Percentiles rank a stretch among this genome's conserved stretches.
phyloP scores from a whole-genome alignment of 2,113 vertebrate genomes.

The Craseonycteris thonglongyai region DNA sequence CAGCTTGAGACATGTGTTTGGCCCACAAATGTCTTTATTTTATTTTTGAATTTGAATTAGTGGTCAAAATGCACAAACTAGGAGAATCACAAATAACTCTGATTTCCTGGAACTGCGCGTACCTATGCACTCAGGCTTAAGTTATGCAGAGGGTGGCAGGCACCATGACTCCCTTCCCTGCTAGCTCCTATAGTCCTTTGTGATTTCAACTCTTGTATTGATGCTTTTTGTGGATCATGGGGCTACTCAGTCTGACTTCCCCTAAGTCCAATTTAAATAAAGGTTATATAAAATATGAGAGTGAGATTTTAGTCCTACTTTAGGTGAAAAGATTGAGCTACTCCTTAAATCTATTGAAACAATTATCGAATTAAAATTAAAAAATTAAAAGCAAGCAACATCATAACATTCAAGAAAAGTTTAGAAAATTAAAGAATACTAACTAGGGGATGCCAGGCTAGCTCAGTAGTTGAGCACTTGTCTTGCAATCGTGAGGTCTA shows the following conservation, averaged over 20 bases:
- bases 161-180: background rate
- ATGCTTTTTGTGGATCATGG: background rate
- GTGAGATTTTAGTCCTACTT: background rate
- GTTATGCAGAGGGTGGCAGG: background rate
- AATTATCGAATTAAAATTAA: background rate
- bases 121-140: background rate
- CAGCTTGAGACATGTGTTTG: background rate
- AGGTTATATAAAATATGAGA: background rate
- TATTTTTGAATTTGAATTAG: slow-evolving; percentile 12
- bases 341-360: background rate
- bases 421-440: background rate
- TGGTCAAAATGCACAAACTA: background rate
- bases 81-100: background rate
- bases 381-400: background rate
- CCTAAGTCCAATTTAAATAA: background rate
- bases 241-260: background rate
- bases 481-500: too few species aligned
- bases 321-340: background rate
- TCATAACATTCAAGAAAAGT: background rate
- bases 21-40: background rate
- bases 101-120: background rate
- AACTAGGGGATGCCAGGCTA: too few species aligned
- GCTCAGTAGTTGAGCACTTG: too few species aligned
- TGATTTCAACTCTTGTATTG: background rate
- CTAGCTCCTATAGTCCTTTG: background rate